These are phyloP conservation scores for Dynastes grantii DNA, from an alignment of 2,888 invertebrate genomes.

Conservation along the genomic window DNA sequence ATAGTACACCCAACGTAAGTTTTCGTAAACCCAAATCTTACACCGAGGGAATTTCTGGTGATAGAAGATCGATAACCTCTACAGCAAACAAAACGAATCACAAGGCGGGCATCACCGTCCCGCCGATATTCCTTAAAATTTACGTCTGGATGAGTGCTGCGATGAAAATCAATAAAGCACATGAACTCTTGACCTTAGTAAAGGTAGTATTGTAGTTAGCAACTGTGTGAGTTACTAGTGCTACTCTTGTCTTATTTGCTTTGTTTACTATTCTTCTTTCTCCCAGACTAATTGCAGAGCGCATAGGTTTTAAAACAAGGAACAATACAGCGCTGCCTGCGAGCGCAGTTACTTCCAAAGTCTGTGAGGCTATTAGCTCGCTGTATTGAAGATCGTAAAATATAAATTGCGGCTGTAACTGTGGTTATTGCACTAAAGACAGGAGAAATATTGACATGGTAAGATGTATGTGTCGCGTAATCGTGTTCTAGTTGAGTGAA, in stretches of 20 bases:
- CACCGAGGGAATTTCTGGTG: too few relatives aligned
- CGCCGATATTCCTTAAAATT: slow-evolving; percentile 42
- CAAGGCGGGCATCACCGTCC: background rate
- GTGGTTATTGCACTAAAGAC: slow-evolving; percentile 7
- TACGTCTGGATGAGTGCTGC: background rate
- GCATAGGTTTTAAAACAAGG: too few relatives aligned
- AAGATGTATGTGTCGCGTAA: background rate
- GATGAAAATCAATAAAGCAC: slow-evolving; percentile 34
- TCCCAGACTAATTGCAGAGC: too few relatives aligned
- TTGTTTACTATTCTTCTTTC: too few relatives aligned
- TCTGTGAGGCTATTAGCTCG: too few relatives aligned
- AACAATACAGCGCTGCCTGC: too few relatives aligned
- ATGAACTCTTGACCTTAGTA: slow-evolving; percentile 48
- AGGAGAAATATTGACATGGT: slow-evolving; percentile 18
- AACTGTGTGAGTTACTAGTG: too few relatives aligned
- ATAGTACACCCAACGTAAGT: too few relatives aligned
- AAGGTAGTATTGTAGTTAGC: background rate
- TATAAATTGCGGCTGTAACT: slow-evolving; percentile 16
- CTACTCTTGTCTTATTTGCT: too few relatives aligned
- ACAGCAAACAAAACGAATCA: background rate
- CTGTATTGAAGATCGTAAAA: background rate
- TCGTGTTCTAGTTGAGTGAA: background rate
- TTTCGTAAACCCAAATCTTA: too few relatives aligned
- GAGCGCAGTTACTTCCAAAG: too few relatives aligned
- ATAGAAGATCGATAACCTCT: background rate